phyloP scores from a whole-genome alignment of 1,140 invertebrate genomes.

The Conus betulinus region DNA sequence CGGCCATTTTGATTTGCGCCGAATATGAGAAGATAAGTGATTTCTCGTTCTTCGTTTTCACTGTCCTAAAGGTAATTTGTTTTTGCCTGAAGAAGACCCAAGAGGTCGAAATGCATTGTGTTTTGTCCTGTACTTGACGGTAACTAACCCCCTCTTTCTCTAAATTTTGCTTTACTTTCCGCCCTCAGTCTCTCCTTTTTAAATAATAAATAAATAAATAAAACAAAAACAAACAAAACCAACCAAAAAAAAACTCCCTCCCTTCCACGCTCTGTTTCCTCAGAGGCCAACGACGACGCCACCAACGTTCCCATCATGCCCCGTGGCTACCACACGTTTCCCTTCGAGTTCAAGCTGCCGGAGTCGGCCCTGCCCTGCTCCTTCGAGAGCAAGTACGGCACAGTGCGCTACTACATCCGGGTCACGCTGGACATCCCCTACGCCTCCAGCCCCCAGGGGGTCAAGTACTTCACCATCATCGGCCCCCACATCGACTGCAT shows the following conservation, averaged over 20 bases:
- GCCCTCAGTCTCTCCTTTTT: no score
- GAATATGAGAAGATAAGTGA: no score
- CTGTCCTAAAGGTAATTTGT: no score
- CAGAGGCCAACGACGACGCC: conserved; percentile 81
- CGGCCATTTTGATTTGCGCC: no score
- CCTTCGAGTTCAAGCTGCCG: conserved; percentile 87
- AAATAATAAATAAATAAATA: not conserved
- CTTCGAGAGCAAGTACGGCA: conserved; percentile 87
- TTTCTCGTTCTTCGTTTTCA: no score
- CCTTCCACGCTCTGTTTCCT: conserved; percentile 33
- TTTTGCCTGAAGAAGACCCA: no score
- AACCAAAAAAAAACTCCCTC: not conserved
- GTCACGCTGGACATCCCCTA: conserved; percentile 89
- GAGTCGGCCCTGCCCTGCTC: conserved; percentile 87
- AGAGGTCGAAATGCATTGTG: no score
- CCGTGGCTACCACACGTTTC: conserved; percentile 85
- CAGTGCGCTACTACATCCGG: conserved; percentile 87
- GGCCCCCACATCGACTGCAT: conserved; percentile 91
- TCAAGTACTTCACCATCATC: conserved; percentile 91
- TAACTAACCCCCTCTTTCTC: no score
- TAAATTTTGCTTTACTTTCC: no score
- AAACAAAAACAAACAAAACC: not conserved
- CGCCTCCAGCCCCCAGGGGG: conserved; percentile 88
- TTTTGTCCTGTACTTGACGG: no score
- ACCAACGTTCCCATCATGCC: conserved; percentile 86